Evolutionary conservation across 2,888 invertebrate species (phyloP).

Genomic region (Volucella inanis): DNA sequence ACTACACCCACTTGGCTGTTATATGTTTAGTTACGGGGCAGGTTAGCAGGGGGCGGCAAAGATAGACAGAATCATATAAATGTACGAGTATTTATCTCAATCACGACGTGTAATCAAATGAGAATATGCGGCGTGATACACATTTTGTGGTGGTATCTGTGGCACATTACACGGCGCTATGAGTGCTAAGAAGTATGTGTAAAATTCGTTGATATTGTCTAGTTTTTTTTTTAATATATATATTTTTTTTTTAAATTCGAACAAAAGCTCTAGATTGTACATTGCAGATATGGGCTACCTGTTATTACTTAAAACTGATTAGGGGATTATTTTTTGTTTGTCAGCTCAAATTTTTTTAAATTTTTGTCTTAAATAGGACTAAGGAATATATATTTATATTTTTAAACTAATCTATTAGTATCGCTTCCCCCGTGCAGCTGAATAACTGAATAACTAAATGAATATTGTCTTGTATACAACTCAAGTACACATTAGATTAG

Average conservation of each 20-base stretch:
- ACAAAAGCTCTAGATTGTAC: no score
- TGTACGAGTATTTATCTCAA: constrained; percentile 33
- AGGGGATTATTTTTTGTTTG: no score
- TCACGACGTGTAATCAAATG: constrained; percentile 65
- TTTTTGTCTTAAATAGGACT: no score
- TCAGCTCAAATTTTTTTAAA: no score
- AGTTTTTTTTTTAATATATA: constrained; percentile 11
- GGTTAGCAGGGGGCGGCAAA: constrained; percentile 12
- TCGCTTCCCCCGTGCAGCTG: constrained; percentile 59
- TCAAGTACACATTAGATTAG: constrained; percentile 34
- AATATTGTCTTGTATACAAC: constrained; percentile 32
- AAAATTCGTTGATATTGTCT: constrained; percentile 23
- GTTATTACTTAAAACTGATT: no score
- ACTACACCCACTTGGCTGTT: constrained; percentile 48
- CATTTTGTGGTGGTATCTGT: neutral
- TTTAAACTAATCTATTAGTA: constrained; percentile 39
- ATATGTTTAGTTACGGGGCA: neutral
- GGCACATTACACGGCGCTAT: constrained; percentile 12
- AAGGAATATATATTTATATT: neutral
- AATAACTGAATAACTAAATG: constrained; percentile 50
- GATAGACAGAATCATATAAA: constrained; percentile 24
- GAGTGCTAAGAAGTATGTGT: neutral
- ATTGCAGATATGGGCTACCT: no score
- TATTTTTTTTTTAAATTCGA: constrained; percentile 2
- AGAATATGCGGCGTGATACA: constrained; percentile 37